Evolutionary conservation across 2,888 invertebrate species (phyloP), one percentile per base, ranked within the genome.

Genomic region (Drosophila pegasa): DNA sequence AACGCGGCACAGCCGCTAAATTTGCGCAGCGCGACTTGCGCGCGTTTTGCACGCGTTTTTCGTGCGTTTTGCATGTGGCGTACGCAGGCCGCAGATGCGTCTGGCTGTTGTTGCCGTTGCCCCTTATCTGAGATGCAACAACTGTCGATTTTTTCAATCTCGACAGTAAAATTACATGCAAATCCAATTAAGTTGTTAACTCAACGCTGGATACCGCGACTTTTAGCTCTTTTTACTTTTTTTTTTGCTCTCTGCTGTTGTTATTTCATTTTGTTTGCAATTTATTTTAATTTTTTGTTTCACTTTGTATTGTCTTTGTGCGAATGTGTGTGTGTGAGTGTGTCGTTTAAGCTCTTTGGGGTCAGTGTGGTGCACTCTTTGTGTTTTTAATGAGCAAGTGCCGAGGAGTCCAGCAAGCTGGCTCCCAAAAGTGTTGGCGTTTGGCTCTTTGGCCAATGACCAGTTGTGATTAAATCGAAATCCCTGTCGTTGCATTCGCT

Each of bases 111-210:
- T 43, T 40, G 70, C 22, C 35, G 25, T 16, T 51, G 43, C 37
- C 35, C 73, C 88, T 85, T 85, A 87, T 85, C 88, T 84, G 63
- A 60, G 73, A 74, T 74, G 73, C 80, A 78, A 84, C 90, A 90
- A 91, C 91, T 90, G 90, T 90, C 91, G 90, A 90, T 90, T 90
- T 90, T 91, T 88, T 89, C 90, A 90, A 90, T 89, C 85, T 87
- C 79, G 87, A 88, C 91, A 91, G 87, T 90, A 89, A 90, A 91
- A 90, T 91, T 90, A 89, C 87, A 87, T 87, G 87, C 89, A 87
- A 90, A 90, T 91, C 91, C 91, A 90, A 90, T 91, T 90, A 90
- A 90, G 91, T 90, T 87, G 88, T 88, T 87, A 89, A 89, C 89
- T 89, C 81, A 83, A 78, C 70, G 71, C 63, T 69, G 48, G 72